These are phyloP conservation scores for Epinotia bilunana DNA, from an alignment of 2,888 invertebrate genomes.

Conservation along the genomic window DNA sequence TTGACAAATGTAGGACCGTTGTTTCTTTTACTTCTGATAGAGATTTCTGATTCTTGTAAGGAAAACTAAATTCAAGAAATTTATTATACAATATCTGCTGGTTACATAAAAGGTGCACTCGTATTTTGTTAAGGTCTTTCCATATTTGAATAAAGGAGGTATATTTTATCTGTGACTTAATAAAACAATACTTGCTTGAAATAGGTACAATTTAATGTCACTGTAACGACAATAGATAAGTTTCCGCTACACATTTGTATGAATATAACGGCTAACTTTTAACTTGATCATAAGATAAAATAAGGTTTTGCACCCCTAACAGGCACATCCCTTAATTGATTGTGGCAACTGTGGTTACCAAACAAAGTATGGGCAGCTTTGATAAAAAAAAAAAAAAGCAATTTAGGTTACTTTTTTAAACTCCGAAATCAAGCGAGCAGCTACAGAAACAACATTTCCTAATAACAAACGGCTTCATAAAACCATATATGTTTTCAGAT, in stretches of 20 bases:
- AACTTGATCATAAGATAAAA: too few relatives aligned
- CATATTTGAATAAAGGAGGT: background rate
- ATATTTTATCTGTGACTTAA: background rate
- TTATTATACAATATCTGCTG: background rate
- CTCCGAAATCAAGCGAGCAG: too few relatives aligned
- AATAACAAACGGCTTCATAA: background rate
- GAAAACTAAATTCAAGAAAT: constrained; percentile 10
- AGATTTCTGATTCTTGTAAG: constrained; percentile 24
- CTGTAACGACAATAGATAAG: too few relatives aligned
- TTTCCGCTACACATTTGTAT: too few relatives aligned
- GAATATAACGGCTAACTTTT: too few relatives aligned
- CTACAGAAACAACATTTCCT: too few relatives aligned
- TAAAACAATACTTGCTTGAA: background rate
- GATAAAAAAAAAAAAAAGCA: too few relatives aligned
- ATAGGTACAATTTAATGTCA: too few relatives aligned
- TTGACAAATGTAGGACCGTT: constrained; percentile 37
- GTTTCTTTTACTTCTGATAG: constrained; percentile 12
- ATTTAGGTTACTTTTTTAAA: too few relatives aligned
- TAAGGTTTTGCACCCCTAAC: background rate
- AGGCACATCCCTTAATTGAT: background rate
- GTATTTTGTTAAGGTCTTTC: background rate
- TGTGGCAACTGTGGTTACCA: too few relatives aligned
- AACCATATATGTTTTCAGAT: background rate
- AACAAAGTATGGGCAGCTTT: too few relatives aligned
- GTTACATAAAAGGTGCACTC: background rate